Evolutionary conservation across 1,140 invertebrate genomes (phyloP).

Genomic region (Prorops nasuta): DNA sequence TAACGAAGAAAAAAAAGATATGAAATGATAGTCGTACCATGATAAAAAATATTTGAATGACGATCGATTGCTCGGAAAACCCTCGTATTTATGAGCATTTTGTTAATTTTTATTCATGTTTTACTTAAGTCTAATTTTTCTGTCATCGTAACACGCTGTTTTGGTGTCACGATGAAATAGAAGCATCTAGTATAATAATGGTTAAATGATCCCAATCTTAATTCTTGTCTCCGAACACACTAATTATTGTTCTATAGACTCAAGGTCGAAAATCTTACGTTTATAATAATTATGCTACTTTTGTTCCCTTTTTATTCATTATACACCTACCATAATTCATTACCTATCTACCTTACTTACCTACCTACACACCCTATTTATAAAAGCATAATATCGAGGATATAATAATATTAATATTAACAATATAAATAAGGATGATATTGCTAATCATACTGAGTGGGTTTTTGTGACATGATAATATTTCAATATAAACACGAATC

Average conservation of each 20-base stretch:
- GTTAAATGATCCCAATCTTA: conserved; percentile 32
- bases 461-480: conserved; percentile 57
- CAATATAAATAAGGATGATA: conserved; percentile 57
- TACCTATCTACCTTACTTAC: conserved; percentile 33
- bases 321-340: conserved; percentile 34
- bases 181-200: conserved; percentile 44
- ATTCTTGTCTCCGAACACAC: conserved; percentile 22
- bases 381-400: conserved; percentile 58
- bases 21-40: conserved; percentile 10
- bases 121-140: conserved; percentile 47
- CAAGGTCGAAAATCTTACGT: conserved; percentile 22
- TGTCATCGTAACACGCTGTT: conserved; percentile 25
- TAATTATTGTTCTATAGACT: conserved; percentile 20
- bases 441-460: conserved; percentile 58
- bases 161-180: conserved; percentile 17
- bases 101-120: conserved; percentile 53
- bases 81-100: conserved; percentile 52
- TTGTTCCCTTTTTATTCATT: conserved; percentile 28
- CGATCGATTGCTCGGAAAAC: conserved; percentile 46
- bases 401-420: conserved; percentile 59
- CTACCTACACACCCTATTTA: conserved; percentile 53
- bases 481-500: conserved; percentile 52
- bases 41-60: conserved; percentile 31
- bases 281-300: conserved; percentile 27
- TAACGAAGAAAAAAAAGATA: conserved; percentile 20